phyloP scores from a whole-genome alignment of 2,888 invertebrate species.

The Eilema depressum region DNA sequence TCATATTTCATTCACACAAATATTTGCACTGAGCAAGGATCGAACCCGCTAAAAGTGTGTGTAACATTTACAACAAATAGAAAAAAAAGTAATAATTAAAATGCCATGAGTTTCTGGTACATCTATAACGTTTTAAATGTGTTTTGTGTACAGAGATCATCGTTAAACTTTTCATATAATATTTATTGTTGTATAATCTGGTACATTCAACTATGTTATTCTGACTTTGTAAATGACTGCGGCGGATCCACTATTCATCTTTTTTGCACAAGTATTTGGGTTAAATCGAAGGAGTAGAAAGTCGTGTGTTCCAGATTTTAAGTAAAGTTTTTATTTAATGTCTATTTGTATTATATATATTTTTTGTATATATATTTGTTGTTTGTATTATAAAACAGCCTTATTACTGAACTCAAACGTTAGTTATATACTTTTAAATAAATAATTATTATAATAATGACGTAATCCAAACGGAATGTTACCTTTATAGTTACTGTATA shows the following conservation, averaged over 20 bases:
- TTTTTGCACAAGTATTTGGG: not conserved
- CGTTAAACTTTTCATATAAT: not conserved
- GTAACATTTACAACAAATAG: too few relatives aligned
- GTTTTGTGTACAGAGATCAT: not conserved
- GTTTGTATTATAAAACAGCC: not conserved
- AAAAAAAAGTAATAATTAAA: too few relatives aligned
- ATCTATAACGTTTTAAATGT: not conserved
- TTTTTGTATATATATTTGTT: too few relatives aligned
- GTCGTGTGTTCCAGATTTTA: not conserved
- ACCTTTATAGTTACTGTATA: not conserved
- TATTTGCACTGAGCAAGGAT: too few relatives aligned
- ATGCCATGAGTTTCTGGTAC: too few relatives aligned
- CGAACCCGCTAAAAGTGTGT: too few relatives aligned
- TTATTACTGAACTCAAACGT: not conserved
- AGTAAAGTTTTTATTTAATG: not conserved
- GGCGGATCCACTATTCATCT: not conserved
- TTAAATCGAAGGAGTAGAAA: not conserved
- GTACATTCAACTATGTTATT: not conserved
- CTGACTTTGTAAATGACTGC: not conserved
- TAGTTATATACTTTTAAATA: not conserved
- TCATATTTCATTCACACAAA: too few relatives aligned
- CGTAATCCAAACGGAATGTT: not conserved
- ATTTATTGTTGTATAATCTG: not conserved
- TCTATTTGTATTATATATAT: not conserved
- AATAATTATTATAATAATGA: not conserved